These are phyloP conservation scores for Thumatha senex DNA, from an alignment of 2,888 invertebrate genomes.

Conservation along the genomic window DNA sequence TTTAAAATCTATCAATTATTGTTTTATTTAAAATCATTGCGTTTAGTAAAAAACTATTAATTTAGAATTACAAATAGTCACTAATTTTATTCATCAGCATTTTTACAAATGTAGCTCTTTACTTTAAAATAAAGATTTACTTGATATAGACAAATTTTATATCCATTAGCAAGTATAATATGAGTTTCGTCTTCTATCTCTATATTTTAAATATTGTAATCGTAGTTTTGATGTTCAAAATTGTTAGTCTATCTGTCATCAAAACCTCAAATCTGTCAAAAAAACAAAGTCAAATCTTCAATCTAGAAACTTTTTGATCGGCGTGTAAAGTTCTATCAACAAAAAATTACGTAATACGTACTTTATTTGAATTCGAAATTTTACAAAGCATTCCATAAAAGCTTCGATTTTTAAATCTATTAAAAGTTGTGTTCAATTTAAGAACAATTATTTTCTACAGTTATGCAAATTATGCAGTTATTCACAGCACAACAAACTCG, in stretches of 20 bases:
- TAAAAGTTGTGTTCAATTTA: background rate
- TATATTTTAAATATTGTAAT: background rate
- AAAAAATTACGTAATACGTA: background rate
- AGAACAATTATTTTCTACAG: conserved; percentile 4
- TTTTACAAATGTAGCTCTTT: too few species aligned
- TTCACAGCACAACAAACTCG: background rate
- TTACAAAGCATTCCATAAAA: background rate
- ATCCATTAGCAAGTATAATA: background rate
- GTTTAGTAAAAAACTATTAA: too few species aligned
- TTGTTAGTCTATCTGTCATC: background rate
- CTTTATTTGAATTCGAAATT: background rate
- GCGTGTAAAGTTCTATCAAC: background rate
- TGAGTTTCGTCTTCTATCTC: background rate
- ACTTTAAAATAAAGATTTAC: too few species aligned
- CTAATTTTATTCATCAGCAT: too few species aligned
- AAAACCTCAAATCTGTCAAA: background rate
- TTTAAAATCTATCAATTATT: too few species aligned
- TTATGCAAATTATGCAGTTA: conserved; percentile 4
- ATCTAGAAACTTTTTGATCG: background rate
- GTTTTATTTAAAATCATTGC: too few species aligned
- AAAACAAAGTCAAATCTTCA: background rate
- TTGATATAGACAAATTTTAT: background rate
- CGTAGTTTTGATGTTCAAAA: background rate
- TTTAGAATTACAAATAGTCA: too few species aligned
- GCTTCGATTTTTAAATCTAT: background rate